Base-by-base conservation (phyloP, 2,797 vertebrate species). In the Numenius phaeopus region DNA sequence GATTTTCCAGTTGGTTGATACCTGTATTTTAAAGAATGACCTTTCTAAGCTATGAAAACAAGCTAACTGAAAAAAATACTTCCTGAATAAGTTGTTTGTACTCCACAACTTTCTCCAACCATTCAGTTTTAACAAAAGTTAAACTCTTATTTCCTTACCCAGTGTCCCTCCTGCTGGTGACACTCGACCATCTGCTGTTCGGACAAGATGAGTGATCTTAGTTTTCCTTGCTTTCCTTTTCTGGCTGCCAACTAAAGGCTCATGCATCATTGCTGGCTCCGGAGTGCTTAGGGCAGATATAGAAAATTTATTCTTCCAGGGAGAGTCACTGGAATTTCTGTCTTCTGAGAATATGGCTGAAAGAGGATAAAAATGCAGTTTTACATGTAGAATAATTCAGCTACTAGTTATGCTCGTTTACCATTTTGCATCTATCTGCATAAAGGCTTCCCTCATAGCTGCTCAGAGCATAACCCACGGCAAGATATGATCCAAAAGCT, bases 151-250 rank as follows among this genome's bases (percentile, higher is more conserved):
- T 86, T 96, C 67, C 98, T 98, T 98, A 98, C 98, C 98, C 72
- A 96, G 69, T 78, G 98, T 97, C 98, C 99, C 99, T 98, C 98
- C 99, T 70, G 98, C 99, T 96, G 99, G 99, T 97, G 99, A 99
- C 93, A 99, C 98, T 57, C 99, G 98, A 90, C 99, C 99, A 87
- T 99, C 99, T 64, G 99, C 99, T 73, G 99, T 99, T 96, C 99
- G 99, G 93, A 99, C 99, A 93, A 99, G 98, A 97, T 99, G 99
- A 16, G 99, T 99, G 96, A 99, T 99, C 98, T 99, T 99, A 94
- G 98, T 99, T 98, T 99, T 99, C 90, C 99, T 99, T 30, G 99
- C 99, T 98, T 99, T 99, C 96, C 99, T 99, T 95, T 99, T 99
- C 98, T 99, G 99, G 98, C 99, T 99, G 94, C 99, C 99, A 85